These are phyloP conservation scores for Ptilonorhynchus violaceus DNA, from an alignment of 2,113 vertebrate genomes.

Conservation along the genomic window DNA sequence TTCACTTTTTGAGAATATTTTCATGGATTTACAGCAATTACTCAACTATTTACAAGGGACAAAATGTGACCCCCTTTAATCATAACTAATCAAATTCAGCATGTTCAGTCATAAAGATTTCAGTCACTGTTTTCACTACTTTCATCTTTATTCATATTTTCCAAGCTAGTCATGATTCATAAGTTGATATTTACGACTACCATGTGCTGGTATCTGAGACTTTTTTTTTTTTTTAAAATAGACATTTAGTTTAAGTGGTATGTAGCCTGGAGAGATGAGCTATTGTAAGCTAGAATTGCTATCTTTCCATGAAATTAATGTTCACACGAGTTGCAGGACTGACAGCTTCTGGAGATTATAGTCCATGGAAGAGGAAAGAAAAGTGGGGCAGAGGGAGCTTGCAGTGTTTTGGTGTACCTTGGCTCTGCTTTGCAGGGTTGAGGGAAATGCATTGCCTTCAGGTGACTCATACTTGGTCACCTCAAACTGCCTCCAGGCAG, in stretches of 20 bases:
- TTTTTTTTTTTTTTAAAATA: background rate
- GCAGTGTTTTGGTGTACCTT: background rate
- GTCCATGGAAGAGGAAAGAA: background rate
- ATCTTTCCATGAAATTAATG: background rate
- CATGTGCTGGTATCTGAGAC: background rate
- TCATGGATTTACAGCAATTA: slow-evolving; percentile 40
- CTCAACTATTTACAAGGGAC: slow-evolving; percentile 47
- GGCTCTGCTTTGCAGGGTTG: background rate
- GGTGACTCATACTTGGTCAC: background rate
- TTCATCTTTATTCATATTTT: slow-evolving; percentile 49
- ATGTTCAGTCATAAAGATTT: slow-evolving; percentile 37
- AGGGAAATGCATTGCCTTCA: background rate
- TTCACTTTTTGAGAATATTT: slow-evolving; percentile 39
- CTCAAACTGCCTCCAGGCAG: background rate
- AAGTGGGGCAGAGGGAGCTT: background rate
- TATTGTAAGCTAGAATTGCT: background rate
- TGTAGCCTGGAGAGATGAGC: background rate
- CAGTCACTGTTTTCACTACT: slow-evolving; percentile 22
- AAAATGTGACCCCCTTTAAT: slow-evolving; percentile 40
- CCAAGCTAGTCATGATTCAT: slow-evolving; percentile 18
- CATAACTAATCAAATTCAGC: slow-evolving; percentile 16
- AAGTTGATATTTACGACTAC: slow-evolving; percentile 23
- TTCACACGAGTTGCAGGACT: background rate
- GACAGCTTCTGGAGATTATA: background rate
- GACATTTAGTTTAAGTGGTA: background rate